Evolutionary conservation across 1,140 invertebrate genomes (phyloP).

Genomic region (Oncopodura yosiiana): DNA sequence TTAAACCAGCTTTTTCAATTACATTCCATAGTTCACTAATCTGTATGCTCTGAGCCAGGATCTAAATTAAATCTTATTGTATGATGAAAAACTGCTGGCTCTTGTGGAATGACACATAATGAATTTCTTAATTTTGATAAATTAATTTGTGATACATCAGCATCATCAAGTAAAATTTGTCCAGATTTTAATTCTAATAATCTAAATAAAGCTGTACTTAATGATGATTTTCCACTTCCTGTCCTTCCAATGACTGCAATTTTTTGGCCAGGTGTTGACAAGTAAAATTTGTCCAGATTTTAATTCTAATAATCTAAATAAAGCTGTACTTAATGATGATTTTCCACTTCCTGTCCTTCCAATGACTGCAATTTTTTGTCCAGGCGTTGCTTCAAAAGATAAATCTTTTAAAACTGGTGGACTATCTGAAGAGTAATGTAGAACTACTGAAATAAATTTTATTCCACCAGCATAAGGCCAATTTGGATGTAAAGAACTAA

Average conservation of each 20-base stretch:
- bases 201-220: conserved; percentile 48
- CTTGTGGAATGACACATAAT: conserved; percentile 60
- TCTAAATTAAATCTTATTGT: conserved; percentile 54
- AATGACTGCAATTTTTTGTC: conserved; percentile 48
- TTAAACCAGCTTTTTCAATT: conserved; percentile 51
- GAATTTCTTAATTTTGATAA: conserved; percentile 43
- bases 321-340: not conserved
- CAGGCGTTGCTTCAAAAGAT: conserved; percentile 46
- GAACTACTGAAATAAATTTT: conserved; percentile 18
- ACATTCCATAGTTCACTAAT: conserved; percentile 53
- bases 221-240: conserved; percentile 52
- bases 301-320: not conserved
- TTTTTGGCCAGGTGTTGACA: not conserved
- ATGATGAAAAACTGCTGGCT: conserved; percentile 57
- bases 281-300: not conserved
- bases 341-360: not conserved
- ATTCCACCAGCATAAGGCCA: conserved; percentile 29
- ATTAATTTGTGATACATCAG: conserved; percentile 43
- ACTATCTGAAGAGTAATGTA: conserved; percentile 18
- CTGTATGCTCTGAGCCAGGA: conserved; percentile 47
- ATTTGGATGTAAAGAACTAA: conserved; percentile 13
- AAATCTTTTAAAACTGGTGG: conserved; percentile 45
- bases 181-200: conserved; percentile 41
- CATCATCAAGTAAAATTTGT: conserved; percentile 43
- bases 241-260: conserved; percentile 56